These are phyloP conservation scores for Platycheirus albimanus DNA, from an alignment of 2,888 invertebrate species.

Conservation along the genomic window DNA sequence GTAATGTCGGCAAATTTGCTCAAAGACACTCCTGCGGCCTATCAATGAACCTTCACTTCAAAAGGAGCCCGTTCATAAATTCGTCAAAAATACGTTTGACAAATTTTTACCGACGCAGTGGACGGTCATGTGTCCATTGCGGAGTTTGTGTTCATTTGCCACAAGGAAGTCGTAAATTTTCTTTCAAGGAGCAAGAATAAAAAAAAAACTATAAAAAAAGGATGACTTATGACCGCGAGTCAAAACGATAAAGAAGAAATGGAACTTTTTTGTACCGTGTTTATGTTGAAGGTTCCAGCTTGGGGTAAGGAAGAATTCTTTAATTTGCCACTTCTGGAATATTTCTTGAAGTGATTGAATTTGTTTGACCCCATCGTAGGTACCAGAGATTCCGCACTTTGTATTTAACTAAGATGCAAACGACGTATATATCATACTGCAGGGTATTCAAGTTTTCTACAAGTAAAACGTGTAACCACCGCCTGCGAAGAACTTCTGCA, in stretches of 20 bases:
- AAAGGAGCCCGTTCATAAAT: conserved; percentile 68
- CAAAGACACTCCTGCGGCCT: conserved; percentile 28
- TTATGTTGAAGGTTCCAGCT: neutral
- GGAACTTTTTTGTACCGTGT: neutral
- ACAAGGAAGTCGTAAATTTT: conserved; percentile 64
- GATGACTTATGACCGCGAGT: conserved; percentile 55
- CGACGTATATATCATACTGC: conserved; percentile 25
- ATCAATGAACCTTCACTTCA: conserved; percentile 8
- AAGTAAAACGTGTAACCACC: conserved; percentile 56
- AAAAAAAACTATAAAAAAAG: conserved; percentile 17
- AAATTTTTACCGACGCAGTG: conserved; percentile 68
- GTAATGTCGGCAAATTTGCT: conserved; percentile 34
- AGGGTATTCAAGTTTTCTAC: conserved; percentile 37
- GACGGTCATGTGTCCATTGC: conserved; percentile 14
- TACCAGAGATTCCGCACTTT: conserved; percentile 17
- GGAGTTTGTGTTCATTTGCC: conserved; percentile 27
- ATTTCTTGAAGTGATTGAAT: conserved; percentile 29
- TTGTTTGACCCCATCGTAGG: conserved; percentile 30
- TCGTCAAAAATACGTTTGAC: conserved; percentile 73
- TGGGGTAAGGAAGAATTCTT: conserved; percentile 8
- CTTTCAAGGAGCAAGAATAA: neutral
- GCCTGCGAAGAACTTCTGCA: conserved; percentile 59
- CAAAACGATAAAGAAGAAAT: conserved; percentile 13
- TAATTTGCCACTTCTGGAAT: conserved; percentile 19
- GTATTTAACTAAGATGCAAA: neutral